These are phyloP conservation scores for Drosophila algonquin DNA, from an alignment of 2,888 invertebrate species.

Conservation along the genomic window DNA sequence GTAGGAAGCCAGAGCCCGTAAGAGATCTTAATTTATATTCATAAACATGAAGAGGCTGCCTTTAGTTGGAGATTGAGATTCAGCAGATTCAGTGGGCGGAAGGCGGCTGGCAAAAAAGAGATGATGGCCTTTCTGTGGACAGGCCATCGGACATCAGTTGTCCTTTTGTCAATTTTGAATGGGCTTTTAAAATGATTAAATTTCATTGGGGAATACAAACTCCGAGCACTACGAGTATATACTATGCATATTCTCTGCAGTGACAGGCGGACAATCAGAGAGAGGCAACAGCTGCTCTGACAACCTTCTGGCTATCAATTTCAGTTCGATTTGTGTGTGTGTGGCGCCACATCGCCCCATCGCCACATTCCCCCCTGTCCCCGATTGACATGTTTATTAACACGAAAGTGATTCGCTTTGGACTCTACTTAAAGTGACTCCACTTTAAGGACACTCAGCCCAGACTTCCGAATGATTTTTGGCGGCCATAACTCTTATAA, in stretches of 20 bases:
- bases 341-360: no score
- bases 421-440: slow-evolving; percentile 24
- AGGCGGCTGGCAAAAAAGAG: neutral
- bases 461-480: slow-evolving; percentile 1
- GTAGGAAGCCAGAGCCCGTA: slow-evolving; percentile 24
- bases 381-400: slow-evolving; percentile 44
- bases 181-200: slow-evolving; percentile 75
- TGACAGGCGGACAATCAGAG: slow-evolving; percentile 22
- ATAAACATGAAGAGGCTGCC: slow-evolving; percentile 47
- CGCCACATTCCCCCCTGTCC: neutral
- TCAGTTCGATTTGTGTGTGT: slow-evolving; percentile 40
- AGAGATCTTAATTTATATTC: slow-evolving; percentile 64
- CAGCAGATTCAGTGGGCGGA: neutral
- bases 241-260: slow-evolving; percentile 29
- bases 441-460: slow-evolving; percentile 21
- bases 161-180: slow-evolving; percentile 61
- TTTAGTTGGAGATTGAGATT: slow-evolving; percentile 19
- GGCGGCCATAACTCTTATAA: slow-evolving; percentile 62
- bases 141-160: slow-evolving; percentile 55
- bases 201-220: slow-evolving; percentile 58
- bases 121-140: neutral
- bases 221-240: no score
- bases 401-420: slow-evolving; percentile 31
- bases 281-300: slow-evolving; percentile 21
- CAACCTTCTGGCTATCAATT: slow-evolving; percentile 48